These are phyloP conservation scores for Rhizomys pruinosus DNA, from an alignment of 2,113 vertebrate genomes.

Conservation along the genomic window DNA sequence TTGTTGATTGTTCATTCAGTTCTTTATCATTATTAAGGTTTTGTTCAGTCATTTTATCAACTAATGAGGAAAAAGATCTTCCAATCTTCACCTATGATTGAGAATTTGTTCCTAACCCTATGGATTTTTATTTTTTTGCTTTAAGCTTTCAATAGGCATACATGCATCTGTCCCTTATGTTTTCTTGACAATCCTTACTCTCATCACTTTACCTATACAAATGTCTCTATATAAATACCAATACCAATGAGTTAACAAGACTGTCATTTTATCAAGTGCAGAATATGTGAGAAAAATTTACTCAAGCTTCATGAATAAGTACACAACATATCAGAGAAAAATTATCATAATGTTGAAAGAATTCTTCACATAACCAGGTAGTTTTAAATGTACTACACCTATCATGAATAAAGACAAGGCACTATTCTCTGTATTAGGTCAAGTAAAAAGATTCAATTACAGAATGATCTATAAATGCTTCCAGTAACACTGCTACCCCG, in stretches of 20 bases:
- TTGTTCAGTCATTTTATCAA: constrained; percentile 28
- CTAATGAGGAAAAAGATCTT: background rate
- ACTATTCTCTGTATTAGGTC: constrained; percentile 40
- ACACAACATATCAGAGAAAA: constrained; percentile 39
- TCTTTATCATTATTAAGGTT: constrained; percentile 27
- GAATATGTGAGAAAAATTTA: constrained; percentile 38
- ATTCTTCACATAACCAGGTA: constrained; percentile 49
- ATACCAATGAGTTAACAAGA: background rate
- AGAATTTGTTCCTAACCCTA: background rate
- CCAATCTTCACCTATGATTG: constrained; percentile 21
- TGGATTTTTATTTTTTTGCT: constrained; percentile 15
- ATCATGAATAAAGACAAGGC: constrained; percentile 69
- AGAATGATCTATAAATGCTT: constrained; percentile 77
- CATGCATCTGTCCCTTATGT: background rate
- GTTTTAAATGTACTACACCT: constrained; percentile 43
- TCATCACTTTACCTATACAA: constrained; percentile 46
- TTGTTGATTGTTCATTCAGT: background rate
- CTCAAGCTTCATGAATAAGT: constrained; percentile 18
- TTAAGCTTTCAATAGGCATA: background rate
- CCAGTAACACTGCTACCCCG: constrained; percentile 73
- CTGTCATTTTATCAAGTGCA: no score
- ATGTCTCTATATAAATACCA: background rate
- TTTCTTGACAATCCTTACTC: background rate
- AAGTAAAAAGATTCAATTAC: constrained; percentile 68
- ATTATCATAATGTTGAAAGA: constrained; percentile 43